Evolutionary conservation across 2,888 invertebrate species (phyloP).

Genomic region (Nasonovia ribisnigri): DNA sequence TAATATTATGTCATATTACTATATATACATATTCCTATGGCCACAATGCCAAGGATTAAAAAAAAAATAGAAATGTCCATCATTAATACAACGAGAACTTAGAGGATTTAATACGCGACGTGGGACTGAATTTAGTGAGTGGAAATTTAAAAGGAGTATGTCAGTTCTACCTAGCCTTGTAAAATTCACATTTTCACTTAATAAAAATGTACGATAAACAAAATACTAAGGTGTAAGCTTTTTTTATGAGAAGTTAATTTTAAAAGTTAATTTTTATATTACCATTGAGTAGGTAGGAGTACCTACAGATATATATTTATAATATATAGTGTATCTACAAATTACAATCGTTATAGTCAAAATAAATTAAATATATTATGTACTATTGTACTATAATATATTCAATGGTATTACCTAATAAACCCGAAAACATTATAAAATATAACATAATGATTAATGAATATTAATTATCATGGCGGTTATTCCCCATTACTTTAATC

Average conservation of each 20-base stretch:
- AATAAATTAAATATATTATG: too few species aligned
- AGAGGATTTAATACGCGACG: too few species aligned
- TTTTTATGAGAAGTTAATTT: not conserved
- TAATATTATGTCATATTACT: too few species aligned
- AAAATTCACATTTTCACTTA: not conserved
- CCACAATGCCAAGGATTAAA: too few species aligned
- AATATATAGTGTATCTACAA: not conserved
- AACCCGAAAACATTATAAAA: not conserved
- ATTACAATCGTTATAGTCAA: too few species aligned
- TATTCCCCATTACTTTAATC: not conserved
- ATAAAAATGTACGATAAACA: not conserved
- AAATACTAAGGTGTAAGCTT: too few species aligned
- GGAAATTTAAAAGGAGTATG: not conserved
- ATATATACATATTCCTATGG: too few species aligned
- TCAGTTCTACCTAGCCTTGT: not conserved
- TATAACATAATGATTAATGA: not conserved
- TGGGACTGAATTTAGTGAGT: not conserved
- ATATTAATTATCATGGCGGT: not conserved
- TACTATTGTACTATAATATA: not conserved
- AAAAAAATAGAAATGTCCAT: not conserved
- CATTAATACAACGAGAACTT: not conserved
- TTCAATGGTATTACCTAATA: not conserved
- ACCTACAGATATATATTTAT: not conserved
- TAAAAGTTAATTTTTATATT: too few species aligned
- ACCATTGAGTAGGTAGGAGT: not conserved